A percentile compares a stretch with the other conserved stretches of the same genome.
phyloP scores from a whole-genome alignment of 2,113 vertebrate genomes.

The Lepisosteus oculatus region DNA sequence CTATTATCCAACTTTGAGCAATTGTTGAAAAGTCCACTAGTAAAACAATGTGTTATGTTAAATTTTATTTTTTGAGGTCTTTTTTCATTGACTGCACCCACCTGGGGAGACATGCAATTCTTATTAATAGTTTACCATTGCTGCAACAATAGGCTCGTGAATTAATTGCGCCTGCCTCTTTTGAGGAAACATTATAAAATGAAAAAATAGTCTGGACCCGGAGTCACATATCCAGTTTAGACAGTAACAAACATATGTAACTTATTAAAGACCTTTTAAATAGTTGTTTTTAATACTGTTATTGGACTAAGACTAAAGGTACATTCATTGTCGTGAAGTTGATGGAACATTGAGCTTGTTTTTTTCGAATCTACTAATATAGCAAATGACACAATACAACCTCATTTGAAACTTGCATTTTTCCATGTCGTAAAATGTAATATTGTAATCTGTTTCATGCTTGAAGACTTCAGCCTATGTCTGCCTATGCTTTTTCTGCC shows the following conservation, averaged over 20 bases:
- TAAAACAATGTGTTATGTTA: background rate
- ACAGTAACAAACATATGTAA: background rate
- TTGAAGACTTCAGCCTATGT: too few relatives aligned
- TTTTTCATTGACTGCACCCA: background rate
- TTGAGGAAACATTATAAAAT: conserved; percentile 6
- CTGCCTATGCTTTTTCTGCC: too few relatives aligned
- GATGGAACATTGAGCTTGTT: conserved; percentile 1
- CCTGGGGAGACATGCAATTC: background rate
- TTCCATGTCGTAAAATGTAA: too few relatives aligned
- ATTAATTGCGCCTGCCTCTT: background rate
- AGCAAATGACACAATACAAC: conserved; percentile 4
- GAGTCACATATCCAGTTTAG: too few relatives aligned
- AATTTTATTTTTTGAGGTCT: background rate
- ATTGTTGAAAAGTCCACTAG: background rate
- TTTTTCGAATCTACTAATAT: conserved; percentile 7
- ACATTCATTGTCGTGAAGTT: background rate
- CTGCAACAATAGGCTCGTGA: background rate
- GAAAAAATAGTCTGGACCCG: conserved; percentile 16
- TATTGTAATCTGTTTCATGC: too few relatives aligned
- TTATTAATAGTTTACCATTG: background rate
- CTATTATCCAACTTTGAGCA: background rate
- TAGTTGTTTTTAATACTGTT: conserved; percentile 5
- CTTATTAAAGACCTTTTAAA: too few relatives aligned
- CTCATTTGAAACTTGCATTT: background rate
- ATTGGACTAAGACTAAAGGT: conserved; percentile 16